A percentile compares a stretch with the other conserved stretches of the same genome.
These are phyloP conservation scores for Cheilosia soror DNA, from an alignment of 2,888 invertebrate genomes.

Conservation along the genomic window DNA sequence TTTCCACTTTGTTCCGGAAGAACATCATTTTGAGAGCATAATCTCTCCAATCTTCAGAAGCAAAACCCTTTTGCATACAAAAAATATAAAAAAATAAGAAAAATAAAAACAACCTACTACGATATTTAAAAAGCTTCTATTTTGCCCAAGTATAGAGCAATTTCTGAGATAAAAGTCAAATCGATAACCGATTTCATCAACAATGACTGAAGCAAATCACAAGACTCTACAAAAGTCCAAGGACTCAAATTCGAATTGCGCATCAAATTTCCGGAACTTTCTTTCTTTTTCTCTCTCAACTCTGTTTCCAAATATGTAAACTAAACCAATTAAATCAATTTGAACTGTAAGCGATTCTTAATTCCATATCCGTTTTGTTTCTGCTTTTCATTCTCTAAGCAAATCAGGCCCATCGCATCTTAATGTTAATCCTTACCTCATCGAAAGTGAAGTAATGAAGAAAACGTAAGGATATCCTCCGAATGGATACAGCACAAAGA, in stretches of 20 bases:
- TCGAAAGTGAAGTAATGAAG: constrained; percentile 44
- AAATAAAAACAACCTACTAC: no score
- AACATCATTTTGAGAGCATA: no score
- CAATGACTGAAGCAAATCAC: not conserved
- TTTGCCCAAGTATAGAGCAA: not conserved
- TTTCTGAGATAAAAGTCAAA: not conserved
- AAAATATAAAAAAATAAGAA: no score
- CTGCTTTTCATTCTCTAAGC: constrained; percentile 26
- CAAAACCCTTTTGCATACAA: no score
- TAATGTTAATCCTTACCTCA: constrained; percentile 61
- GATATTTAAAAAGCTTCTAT: not conserved
- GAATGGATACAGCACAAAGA: constrained; percentile 23
- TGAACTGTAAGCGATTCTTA: constrained; percentile 58
- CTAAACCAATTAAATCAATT: constrained; percentile 67
- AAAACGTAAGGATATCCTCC: not conserved
- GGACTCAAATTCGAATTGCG: constrained; percentile 26
- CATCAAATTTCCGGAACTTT: constrained; percentile 16
- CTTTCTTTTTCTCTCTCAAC: constrained; percentile 9
- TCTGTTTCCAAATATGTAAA: not conserved
- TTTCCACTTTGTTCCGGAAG: no score
- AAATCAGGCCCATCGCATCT: constrained; percentile 50
- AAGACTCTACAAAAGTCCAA: constrained; percentile 50
- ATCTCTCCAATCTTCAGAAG: no score
- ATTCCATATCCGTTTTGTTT: constrained; percentile 6
- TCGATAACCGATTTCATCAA: not conserved